phyloP scores from a whole-genome alignment of 2,888 invertebrate genomes.

The Drosophila mettleri region DNA sequence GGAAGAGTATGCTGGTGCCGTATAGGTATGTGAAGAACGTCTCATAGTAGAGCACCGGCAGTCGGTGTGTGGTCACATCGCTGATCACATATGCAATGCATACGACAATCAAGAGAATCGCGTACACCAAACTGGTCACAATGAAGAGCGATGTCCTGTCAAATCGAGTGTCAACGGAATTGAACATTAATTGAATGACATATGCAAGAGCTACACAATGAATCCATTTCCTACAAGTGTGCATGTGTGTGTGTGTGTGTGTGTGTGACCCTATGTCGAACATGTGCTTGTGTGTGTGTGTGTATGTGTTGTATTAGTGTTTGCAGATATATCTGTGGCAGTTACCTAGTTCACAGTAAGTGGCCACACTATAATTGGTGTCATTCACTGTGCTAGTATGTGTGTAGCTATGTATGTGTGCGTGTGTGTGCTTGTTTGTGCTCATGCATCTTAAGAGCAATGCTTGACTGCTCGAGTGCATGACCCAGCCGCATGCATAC shows the following conservation, averaged over 20 bases:
- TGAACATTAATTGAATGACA: not conserved
- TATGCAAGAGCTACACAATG: not conserved
- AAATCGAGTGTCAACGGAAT: constrained; percentile 1
- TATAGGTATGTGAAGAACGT: constrained; percentile 98
- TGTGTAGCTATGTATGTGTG: constrained; percentile 17
- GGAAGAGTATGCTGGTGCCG: constrained; percentile 96
- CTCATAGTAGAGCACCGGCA: constrained; percentile 96
- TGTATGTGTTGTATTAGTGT: constrained; percentile 10
- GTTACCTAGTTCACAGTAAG: constrained; percentile 39
- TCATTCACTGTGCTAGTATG: constrained; percentile 35
- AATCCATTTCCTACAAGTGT: constrained; percentile 24
- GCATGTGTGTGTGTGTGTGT: constrained; percentile 8
- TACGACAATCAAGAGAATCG: constrained; percentile 95
- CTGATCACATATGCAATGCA: constrained; percentile 97
- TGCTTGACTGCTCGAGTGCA: constrained; percentile 40
- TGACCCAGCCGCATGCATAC: constrained; percentile 52
- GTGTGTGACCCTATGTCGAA: constrained; percentile 26
- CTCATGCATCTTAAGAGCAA: constrained; percentile 55
- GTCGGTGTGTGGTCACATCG: constrained; percentile 96
- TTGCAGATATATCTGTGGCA: constrained; percentile 25
- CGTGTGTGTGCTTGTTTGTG: constrained; percentile 30
- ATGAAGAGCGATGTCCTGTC: constrained; percentile 96
- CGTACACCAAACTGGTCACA: constrained; percentile 98
- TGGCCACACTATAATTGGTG: constrained; percentile 29
- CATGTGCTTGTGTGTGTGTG: constrained; percentile 18